Evolutionary conservation across 2,888 invertebrate species (phyloP).

Genomic region (Platycnemis pennipes): DNA sequence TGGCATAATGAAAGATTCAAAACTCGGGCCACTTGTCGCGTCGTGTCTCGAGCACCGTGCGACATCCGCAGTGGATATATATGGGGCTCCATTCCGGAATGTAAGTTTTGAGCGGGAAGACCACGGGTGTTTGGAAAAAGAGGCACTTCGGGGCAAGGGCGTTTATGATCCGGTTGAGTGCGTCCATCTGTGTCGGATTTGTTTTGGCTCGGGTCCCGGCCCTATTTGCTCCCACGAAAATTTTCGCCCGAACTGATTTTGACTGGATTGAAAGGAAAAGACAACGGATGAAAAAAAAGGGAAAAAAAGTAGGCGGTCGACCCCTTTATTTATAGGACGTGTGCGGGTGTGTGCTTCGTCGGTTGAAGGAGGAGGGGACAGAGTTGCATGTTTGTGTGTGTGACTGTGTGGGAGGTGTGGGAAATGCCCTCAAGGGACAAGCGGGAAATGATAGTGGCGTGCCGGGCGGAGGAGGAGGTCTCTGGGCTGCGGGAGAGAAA

Average conservation of each 20-base stretch:
- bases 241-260: background rate
- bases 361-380: too few species aligned
- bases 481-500: conserved; percentile 7
- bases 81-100: background rate
- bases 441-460: conserved; percentile 43
- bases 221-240: background rate
- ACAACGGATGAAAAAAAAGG: background rate
- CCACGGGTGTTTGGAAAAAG: background rate
- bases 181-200: background rate
- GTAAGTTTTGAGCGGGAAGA: background rate
- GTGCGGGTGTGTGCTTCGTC: background rate
- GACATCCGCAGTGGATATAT: background rate
- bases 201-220: background rate
- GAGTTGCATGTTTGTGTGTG: too few species aligned
- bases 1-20: too few species aligned
- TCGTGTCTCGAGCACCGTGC: background rate
- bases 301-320: background rate
- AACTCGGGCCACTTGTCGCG: too few species aligned
- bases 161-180: background rate
- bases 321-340: background rate
- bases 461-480: background rate
- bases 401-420: background rate
- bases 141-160: background rate
- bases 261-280: background rate
- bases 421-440: background rate